A percentile compares a stretch with the other conserved stretches of the same genome.
These are phyloP conservation scores for Leucosticte australis DNA, from an alignment of 2,113 vertebrate genomes.

Conservation along the genomic window DNA sequence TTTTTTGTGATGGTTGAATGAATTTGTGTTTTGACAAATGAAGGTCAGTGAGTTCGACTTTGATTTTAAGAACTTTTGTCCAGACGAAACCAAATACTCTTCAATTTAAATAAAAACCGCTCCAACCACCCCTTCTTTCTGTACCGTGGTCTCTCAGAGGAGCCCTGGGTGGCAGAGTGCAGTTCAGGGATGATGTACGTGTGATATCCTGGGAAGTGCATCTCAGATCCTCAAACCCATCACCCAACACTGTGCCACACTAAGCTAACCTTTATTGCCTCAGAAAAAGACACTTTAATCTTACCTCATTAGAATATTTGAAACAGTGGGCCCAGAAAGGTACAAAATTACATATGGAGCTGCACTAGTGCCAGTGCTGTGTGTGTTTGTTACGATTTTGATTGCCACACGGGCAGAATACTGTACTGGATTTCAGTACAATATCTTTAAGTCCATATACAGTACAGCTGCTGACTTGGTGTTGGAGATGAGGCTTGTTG, in stretches of 20 bases:
- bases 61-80: background rate
- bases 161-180: background rate
- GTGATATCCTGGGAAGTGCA: too few relatives aligned
- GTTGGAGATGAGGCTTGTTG: background rate
- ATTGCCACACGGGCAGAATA: background rate
- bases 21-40: background rate
- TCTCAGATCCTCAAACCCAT: background rate
- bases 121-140: background rate
- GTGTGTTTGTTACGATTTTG: background rate
- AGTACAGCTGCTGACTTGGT: background rate
- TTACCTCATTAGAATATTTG: background rate
- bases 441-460: background rate
- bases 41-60: background rate
- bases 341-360: background rate
- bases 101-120: background rate
- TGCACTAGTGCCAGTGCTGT: background rate
- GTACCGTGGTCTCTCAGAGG: rapidly evolving
- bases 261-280: background rate
- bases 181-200: background rate
- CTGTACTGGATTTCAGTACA: background rate
- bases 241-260: too few relatives aligned
- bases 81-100: background rate
- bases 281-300: background rate
- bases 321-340: background rate
- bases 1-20: background rate